Evolutionary conservation across 2,888 invertebrate species (phyloP), one percentile per base, ranked within the genome.

Genomic region (Zygogramma bicolorata): DNA sequence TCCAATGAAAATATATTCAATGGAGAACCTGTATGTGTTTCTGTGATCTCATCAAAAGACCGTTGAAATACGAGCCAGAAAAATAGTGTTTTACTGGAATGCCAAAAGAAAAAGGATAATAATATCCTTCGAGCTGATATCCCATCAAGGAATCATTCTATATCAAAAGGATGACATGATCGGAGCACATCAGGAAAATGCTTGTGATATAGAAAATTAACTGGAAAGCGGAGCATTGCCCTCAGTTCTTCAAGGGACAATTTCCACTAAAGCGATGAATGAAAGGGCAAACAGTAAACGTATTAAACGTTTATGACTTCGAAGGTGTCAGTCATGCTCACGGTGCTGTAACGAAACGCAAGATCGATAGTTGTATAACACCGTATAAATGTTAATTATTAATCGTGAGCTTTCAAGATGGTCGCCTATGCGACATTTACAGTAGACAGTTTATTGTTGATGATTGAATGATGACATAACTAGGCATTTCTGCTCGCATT

Each of bases 271-370:
- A 65, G 62, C 68, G 69, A 69, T 68, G 65, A 61, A 74, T 70
- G 70, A 70, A 74, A 74, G 68, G 70, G 68, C 65, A 68, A 68
- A 68, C 65, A 59, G 59, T 53, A 63, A 34, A 68, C 53, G 53
- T 61, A 67, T 71, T 58, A 67, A 29, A 34, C 66, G 66, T 38
- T 60, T 29, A 59, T 42, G 29, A 59, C 31, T 59, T 42, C 31
- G 15, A 42, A 68, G 68, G 61, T 68, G 68, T 61, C 38, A 68
- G 59, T 59, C 49, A 42, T 60, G 61, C 31, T 49, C 15, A 20
- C 27, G 46, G 46, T 22, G 25, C 18, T 31, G 20, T 53, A 34
- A 65, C 49, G 20, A 20, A 53, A 8, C 29, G 2, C n/a, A 20
- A 68, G n/a, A 68, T 68, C 68, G 53, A 68, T 68, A 62, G 22